These are phyloP conservation scores for Dipodomys ordii DNA, from an alignment of 2,113 vertebrate genomes.

Conservation along the genomic window DNA sequence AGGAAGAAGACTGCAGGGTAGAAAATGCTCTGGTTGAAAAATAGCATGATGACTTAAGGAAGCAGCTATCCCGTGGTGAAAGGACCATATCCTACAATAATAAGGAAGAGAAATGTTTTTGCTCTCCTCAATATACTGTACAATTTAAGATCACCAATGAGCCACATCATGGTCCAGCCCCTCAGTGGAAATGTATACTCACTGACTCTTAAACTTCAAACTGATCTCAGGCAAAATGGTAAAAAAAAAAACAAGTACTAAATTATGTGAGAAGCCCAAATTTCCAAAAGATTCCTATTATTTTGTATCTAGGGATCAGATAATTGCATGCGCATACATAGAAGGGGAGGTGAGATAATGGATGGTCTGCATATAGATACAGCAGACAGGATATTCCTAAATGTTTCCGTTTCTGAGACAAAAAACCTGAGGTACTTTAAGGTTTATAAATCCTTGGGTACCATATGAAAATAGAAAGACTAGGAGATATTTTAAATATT, in stretches of 20 bases:
- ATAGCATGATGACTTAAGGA: constrained; percentile 36
- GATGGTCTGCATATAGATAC: background rate
- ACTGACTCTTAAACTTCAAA: background rate
- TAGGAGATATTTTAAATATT: background rate
- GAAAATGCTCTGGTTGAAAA: constrained; percentile 64
- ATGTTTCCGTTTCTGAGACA: background rate
- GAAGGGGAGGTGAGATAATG: background rate
- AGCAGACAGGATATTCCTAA: background rate
- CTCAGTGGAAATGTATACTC: background rate
- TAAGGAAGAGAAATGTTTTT: background rate
- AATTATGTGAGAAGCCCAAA: background rate
- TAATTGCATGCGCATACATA: background rate
- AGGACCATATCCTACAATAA: constrained; percentile 3
- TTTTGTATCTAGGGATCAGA: background rate
- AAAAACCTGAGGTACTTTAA: background rate
- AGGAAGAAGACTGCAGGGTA: constrained; percentile 60
- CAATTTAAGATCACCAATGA: background rate
- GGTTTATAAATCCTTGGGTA: background rate
- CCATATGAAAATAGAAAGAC: background rate
- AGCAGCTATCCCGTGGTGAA: background rate
- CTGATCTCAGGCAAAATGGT: background rate
- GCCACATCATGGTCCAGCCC: background rate
- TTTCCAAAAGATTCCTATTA: background rate
- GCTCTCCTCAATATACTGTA: background rate
- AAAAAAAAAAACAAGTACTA: background rate